Base-by-base conservation (phyloP, 1,140 invertebrate genomes). In the Brachionus manjavacas region DNA sequence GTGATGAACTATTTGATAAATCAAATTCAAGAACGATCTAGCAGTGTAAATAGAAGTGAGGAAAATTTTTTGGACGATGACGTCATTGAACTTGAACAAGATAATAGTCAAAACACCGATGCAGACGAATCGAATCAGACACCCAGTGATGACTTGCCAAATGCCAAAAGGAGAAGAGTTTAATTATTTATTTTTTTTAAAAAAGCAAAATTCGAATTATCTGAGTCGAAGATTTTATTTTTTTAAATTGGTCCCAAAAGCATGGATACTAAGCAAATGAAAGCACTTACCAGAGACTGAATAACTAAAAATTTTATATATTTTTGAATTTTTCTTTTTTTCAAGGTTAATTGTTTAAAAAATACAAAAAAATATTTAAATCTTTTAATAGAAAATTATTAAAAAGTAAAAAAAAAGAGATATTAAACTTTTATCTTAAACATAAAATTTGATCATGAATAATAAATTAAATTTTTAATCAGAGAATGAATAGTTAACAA, bases 101-200 rank as follows among this genome's bases (percentile, higher is more conserved):
- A 76, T 12, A 76, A 23, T 46, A 31, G 23, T 76, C 43, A 49
- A 2, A 70, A 28, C 66, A 6, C 66, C 66, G 66, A 70, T 39
- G 35, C 66, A 25, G 72, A 76, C 4, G 20, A 76, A n/a, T 49
- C 43, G 41, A 49, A 49, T 76, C n/a, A 49, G 4, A 25, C 20
- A 49, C 41, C 41, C 41, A 49, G 31, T 25, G 72, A 76, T 76
- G 43, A 74, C 46, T 43, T 76, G 46, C 72, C 72, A 23, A 46
- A 46, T 52, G 72, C 72, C 20, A 76, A 76, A 76, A 46, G 72
- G 25, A 76, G 72, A 76, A 46, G 43, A 76, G 43, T 46, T 49
- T 76, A 76, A 76, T 70, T 70, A 70, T 70, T 35, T 70, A 35
- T 70, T 70, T 68, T 31, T 35, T 35, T 14, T 14, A 31, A 70